Conservation (phyloP, 2,113 vertebrate genomes). For the Sebastes schlegelii region DNA sequence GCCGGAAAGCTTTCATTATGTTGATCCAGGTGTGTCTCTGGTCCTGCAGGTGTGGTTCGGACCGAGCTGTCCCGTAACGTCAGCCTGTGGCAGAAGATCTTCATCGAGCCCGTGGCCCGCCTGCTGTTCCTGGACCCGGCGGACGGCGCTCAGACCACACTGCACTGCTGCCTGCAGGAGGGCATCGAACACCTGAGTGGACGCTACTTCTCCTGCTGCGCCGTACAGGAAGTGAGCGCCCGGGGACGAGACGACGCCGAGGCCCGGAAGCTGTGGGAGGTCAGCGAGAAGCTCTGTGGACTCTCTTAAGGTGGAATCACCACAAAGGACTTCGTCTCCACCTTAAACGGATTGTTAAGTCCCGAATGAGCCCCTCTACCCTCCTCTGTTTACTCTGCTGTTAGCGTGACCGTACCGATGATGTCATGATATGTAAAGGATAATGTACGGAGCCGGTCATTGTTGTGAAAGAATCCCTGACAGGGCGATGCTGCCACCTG, state of each 20-base stretch:
- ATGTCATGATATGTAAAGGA: no score
- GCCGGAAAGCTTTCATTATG: no score
- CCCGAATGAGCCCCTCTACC: no score
- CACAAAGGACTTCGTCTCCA: not conserved
- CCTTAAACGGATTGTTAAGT: not conserved
- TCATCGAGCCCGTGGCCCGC: conserved; percentile 74
- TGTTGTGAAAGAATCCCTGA: no score
- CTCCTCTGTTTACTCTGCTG: no score
- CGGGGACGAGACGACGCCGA: conserved; percentile 61
- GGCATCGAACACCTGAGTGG: conserved; percentile 79
- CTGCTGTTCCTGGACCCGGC: conserved; percentile 77
- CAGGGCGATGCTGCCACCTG: no score
- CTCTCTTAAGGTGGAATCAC: conserved; percentile 39
- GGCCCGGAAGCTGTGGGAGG: conserved; percentile 76
- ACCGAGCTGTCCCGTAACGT: conserved; percentile 78
- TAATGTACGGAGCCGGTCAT: no score
- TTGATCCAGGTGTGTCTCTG: not conserved
- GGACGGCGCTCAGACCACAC: conserved; percentile 80
- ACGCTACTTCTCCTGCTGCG: conserved; percentile 76
- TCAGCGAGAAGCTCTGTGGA: conserved; percentile 76
- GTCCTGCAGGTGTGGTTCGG: conserved; percentile 70
- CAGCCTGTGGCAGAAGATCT: conserved; percentile 78
- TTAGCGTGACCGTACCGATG: no score
- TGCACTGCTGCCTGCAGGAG: conserved; percentile 79
- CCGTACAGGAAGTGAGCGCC: conserved; percentile 51